Base-by-base conservation (phyloP, 2,888 invertebrate genomes). In the Drosophila lutescens region DNA sequence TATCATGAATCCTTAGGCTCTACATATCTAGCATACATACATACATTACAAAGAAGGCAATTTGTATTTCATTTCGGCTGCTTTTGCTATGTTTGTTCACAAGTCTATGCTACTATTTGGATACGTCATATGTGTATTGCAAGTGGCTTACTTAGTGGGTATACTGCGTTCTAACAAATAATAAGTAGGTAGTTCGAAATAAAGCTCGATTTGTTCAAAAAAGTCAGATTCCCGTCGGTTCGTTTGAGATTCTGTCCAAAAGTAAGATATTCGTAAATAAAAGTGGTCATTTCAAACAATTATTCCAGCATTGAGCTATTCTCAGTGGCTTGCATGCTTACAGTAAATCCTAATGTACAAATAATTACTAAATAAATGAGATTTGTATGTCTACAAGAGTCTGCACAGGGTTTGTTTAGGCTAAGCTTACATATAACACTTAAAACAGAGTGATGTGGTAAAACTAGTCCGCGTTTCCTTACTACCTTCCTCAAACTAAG, bases 151-250 rank as follows among this genome's bases (percentile, higher is more conserved):
- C 55, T 79, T 38, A 58, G 38, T 60, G 23, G 23, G 49, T 49
- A 34, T 23, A 47, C 47, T 46, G 44, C 60, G 40, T 54, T 62
- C 49, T 66, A 63, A 60, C 58, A 67, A 67, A 65, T 61, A 65
- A 70, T 59, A 57, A 66, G 62, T 70, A 67, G 53, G 17, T 43
- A 44, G 59, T 47, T 62, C 59, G 72, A 77, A 85, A 74, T 88
- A 88, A 83, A 88, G 83, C 86, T 83, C 72, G 63, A 51, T 87
- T 77, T 75, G 86, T 72, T 85, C 86, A 76, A 26, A 76, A 77
- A 72, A 10, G 13, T 41, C 30, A 32, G 40, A 54, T 34, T 70
- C 40, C 13, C 32, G 3, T 13, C 12, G 4, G 17, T 69, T 23
- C 46, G 38, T 8, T n/a, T 51, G 79, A 87, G 78, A 75, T 80